Conservation (phyloP, 1,140 invertebrate species). For the Chelonus insularis region DNA sequence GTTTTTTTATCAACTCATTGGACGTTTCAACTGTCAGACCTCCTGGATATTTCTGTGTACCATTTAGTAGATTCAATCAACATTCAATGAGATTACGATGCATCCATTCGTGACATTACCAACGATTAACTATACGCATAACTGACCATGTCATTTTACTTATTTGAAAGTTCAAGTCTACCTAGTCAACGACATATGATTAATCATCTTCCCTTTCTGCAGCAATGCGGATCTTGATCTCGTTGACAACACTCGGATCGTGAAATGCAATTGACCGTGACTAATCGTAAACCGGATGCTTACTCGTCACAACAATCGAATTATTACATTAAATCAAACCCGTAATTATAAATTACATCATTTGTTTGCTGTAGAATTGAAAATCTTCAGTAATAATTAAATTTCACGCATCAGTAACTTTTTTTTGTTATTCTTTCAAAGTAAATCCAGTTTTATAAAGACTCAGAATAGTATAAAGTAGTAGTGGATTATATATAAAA, state of each 20-base stretch:
- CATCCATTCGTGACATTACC: constrained; percentile 2
- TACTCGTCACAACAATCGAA: constrained; percentile 6
- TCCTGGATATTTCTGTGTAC: not conserved
- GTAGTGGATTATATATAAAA: too few relatives aligned
- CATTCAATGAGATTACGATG: constrained; percentile 2
- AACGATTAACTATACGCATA: constrained; percentile 9
- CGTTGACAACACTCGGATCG: constrained; percentile 21
- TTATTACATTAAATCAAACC: not conserved
- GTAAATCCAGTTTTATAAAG: too few relatives aligned
- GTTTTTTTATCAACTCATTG: too few relatives aligned
- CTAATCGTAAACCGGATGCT: constrained; percentile 18
- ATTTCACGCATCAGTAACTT: too few relatives aligned
- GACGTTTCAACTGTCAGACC: not conserved
- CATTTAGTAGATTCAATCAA: not conserved
- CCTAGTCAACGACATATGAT: constrained; percentile 3
- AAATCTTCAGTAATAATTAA: too few relatives aligned
- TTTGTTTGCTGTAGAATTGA: too few relatives aligned
- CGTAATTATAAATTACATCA: too few relatives aligned
- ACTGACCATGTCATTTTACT: constrained; percentile 21
- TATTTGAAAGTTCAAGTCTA: not conserved
- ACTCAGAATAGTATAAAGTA: too few relatives aligned
- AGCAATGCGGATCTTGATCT: constrained; percentile 25
- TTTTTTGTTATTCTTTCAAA: too few relatives aligned
- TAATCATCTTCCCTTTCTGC: constrained; percentile 24
- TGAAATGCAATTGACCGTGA: constrained; percentile 29